Conservation (phyloP, 30 jellyfish, hydroid and myxozoan genomes). For the Turritopsis dohrnii region DNA sequence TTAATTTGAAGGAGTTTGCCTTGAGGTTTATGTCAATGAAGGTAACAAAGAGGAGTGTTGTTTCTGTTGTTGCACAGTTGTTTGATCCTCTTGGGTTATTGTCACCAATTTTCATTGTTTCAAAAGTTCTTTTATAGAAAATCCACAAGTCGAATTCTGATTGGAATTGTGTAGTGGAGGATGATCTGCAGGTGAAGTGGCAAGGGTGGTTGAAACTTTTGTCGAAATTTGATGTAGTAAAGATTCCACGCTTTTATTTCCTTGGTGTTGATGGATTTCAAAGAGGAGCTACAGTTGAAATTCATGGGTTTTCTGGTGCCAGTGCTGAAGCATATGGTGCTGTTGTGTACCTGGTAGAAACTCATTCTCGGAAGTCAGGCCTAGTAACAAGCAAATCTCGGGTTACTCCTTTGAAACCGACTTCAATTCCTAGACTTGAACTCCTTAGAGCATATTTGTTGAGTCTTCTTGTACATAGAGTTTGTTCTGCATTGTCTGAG, state of each 20-base stretch:
- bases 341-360: background rate
- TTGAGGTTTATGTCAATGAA: background rate
- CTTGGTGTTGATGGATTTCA: no score
- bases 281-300: background rate
- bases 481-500: background rate
- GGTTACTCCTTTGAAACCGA: constrained; percentile 1
- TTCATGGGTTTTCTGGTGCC: background rate
- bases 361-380: background rate
- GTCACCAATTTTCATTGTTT: background rate
- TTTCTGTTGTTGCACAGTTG: constrained; percentile 2
- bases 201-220: background rate
- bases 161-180: constrained; percentile 12
- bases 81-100: constrained; percentile 28
- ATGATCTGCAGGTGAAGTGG: background rate
- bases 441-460: background rate
- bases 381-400: constrained; percentile 6
- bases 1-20: constrained; percentile 11
- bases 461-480: background rate
- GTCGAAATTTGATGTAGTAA: background rate
- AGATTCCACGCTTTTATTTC: background rate
- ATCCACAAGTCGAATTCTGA: constrained; percentile 1
- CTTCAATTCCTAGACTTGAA: background rate
- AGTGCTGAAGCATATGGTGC: background rate
- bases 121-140: background rate
- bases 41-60: constrained; percentile 3